Base-by-base conservation (phyloP, 2,797 vertebrate species). In the Etheostoma perlongum region DNA sequence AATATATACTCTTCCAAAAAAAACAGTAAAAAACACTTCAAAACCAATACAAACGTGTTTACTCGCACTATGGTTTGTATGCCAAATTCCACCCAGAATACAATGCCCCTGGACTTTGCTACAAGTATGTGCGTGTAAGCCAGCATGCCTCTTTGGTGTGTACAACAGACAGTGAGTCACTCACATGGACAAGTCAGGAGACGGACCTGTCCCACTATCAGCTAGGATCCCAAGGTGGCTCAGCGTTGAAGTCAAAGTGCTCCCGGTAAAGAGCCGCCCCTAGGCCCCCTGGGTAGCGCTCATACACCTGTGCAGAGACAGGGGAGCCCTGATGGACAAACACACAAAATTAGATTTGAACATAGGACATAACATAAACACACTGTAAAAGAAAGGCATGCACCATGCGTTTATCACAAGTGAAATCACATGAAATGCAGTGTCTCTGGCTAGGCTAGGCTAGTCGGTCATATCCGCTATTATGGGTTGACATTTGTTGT, bases 151-250 rank as follows among this genome's bases (percentile, higher is more conserved):
- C 16, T 52, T 21, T 63, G 12, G 8, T 74, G 67, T 67, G 53
- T 42, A 48, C 23, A 57, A n/a, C 2, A 62, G 10, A 58, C 48
- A 46, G 3, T 21, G 13, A 44, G 70, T 57, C 54, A 95, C 98
- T 98, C 92, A 99, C 98, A 99, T 99, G 98, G 98, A 98, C 97
- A 97, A 99, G 97, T 97, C 96, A 96, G 98, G 98, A 98, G 98
- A 98, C 97, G 98, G 98, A 97, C 96, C 95, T 96, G 97, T 97
- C 96, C 98, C 97, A 94, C 97, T 98, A 99, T 99, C 98, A 99
- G 98, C 98, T 99, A 97, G 98, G 98, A 96, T 99, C 98, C 98
- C 98, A 99, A 98, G 98, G 98, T 87, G 98, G 98, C 98, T 99
- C 98, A 87, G 98, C 98, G 97, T 99, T 99, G 96, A 99, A 99